Evolutionary conservation across 1,140 invertebrate species (phyloP).

Genomic region (Branchinecta lindahli): DNA sequence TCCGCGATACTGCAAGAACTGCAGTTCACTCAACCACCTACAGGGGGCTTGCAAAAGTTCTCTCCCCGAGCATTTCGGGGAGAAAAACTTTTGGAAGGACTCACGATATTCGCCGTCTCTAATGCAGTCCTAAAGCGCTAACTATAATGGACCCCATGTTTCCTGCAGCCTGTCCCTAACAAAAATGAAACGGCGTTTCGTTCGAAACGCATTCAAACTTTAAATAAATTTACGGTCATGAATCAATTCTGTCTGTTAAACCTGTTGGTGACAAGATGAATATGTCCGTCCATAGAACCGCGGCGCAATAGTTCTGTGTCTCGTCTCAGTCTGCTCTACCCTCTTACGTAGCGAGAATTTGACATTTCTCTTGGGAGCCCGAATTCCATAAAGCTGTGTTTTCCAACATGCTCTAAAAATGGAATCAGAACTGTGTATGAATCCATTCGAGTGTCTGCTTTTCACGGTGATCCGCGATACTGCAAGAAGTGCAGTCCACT

Average conservation of each 20-base stretch:
- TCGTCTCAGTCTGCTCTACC: constrained; percentile 3
- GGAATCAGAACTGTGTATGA: background rate
- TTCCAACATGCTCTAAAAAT: constrained; percentile 1
- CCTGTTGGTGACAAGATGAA: constrained; percentile 1
- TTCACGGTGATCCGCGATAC: background rate
- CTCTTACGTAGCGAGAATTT: background rate
- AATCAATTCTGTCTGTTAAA: constrained; percentile 2
- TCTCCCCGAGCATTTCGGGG: too few species aligned
- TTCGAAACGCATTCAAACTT: background rate
- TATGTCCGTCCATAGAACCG: constrained; percentile 5
- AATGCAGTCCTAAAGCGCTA: constrained; percentile 1
- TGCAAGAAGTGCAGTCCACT: background rate
- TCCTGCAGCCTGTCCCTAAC: too few species aligned
- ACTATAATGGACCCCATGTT: constrained; percentile 5
- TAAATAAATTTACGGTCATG: constrained; percentile 5
- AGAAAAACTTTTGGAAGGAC: background rate
- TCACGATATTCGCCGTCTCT: background rate
- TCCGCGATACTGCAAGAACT: background rate
- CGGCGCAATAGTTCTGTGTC: background rate
- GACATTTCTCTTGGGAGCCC: background rate
- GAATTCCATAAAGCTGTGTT: constrained; percentile 1
- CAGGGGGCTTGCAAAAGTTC: background rate
- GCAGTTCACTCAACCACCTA: constrained; percentile 3
- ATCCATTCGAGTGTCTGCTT: constrained; percentile 5
- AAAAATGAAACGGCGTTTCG: too few species aligned